Conservation (phyloP, 2,113 vertebrate species). For the Ophthalmolycus amberensis region DNA sequence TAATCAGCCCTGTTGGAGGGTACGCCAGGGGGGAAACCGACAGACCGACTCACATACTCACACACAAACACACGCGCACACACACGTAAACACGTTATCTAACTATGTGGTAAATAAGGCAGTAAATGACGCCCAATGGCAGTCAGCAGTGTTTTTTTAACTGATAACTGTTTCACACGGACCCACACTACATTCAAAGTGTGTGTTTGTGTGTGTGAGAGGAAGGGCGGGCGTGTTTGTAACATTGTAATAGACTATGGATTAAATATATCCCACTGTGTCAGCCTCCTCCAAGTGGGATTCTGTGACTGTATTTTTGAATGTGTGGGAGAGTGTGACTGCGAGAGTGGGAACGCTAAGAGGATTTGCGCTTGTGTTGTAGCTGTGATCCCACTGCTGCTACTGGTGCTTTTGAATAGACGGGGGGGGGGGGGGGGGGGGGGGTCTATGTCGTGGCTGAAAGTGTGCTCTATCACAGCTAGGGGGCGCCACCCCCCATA, state of each 20-base stretch:
- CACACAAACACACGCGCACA: conserved; percentile 28
- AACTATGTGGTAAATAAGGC: conserved; percentile 37
- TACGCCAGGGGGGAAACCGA: conserved; percentile 22
- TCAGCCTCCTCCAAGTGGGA: conserved; percentile 53
- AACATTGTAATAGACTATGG: conserved; percentile 42
- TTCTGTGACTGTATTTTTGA: conserved; percentile 64
- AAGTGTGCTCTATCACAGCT: conserved; percentile 59
- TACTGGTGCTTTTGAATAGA: conserved; percentile 56
- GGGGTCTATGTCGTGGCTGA: neutral
- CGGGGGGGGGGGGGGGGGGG: neutral
- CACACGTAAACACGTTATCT: conserved; percentile 54
- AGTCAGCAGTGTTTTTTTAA: conserved; percentile 51
- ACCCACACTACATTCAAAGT: conserved; percentile 40
- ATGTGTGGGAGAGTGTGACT: conserved; percentile 74
- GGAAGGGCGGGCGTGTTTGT: conserved; percentile 36
- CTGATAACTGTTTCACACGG: conserved; percentile 58
- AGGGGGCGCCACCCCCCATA: conserved; percentile 82
- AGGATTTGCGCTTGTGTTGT: conserved; percentile 71
- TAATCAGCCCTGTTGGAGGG: conserved; percentile 52
- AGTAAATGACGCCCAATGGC: conserved; percentile 49
- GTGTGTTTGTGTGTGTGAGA: conserved; percentile 36
- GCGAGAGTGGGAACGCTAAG: conserved; percentile 70
- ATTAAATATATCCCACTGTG: conserved; percentile 65
- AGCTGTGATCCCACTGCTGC: conserved; percentile 54
- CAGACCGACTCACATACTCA: conserved; percentile 14